A percentile compares a stretch with the other conserved stretches of the same genome.
phyloP scores from a whole-genome alignment of 2,797 vertebrate genomes.

The Mormyrops attenuatus region DNA sequence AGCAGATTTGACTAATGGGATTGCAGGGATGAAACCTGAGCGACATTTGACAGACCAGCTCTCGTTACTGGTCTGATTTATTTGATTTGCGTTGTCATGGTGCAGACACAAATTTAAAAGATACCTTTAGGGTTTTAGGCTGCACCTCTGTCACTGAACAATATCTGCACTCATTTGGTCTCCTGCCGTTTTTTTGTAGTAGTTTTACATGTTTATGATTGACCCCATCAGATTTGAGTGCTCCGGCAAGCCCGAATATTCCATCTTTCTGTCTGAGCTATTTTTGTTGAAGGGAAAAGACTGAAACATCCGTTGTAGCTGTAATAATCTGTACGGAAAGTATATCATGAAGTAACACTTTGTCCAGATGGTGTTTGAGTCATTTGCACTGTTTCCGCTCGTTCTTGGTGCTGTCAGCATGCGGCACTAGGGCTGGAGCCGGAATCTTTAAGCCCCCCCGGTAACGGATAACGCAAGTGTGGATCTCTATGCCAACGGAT shows the following conservation, averaged over 20 bases:
- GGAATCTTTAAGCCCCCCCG: not conserved
- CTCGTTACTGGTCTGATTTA: not conserved
- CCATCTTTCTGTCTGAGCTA: not conserved
- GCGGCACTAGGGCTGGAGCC: not conserved
- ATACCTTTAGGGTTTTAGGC: not conserved
- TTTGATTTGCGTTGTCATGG: not conserved
- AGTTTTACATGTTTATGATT: not conserved
- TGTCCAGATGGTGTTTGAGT: not conserved
- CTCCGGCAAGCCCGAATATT: not conserved
- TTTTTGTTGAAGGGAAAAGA: not conserved
- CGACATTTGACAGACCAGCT: not conserved
- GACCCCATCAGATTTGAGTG: not conserved
- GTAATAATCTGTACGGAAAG: not conserved
- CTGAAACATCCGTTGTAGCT: not conserved
- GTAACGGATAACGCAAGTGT: not conserved
- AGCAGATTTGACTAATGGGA: not conserved
- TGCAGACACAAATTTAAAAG: not conserved
- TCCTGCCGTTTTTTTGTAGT: not conserved
- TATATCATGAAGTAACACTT: not conserved
- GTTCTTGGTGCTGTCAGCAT: not conserved
- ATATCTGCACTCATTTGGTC: not conserved
- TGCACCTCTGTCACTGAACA: not conserved
- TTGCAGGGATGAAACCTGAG: not conserved
- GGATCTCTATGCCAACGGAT: not conserved
- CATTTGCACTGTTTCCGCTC: not conserved